Conservation (phyloP, 2,797 vertebrate genomes). For the Sciaenops ocellatus region DNA sequence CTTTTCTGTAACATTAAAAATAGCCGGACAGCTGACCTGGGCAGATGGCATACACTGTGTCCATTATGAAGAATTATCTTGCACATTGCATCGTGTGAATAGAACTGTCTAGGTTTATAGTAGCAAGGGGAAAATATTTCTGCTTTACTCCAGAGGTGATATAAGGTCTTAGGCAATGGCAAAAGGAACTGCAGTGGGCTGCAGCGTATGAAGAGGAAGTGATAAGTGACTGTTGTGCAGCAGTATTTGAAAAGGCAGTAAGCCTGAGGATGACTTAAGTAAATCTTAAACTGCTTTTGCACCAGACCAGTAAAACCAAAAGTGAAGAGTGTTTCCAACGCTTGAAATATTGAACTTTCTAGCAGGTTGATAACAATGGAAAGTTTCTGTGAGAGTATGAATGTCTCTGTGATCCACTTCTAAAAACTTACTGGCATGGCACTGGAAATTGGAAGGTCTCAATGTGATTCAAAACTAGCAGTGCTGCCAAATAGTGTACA, state of each 20-base stretch:
- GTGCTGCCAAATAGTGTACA: conserved; percentile 65
- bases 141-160: conserved; percentile 55
- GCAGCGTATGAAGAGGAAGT: conserved; percentile 40
- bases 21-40: conserved; percentile 65
- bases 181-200: conserved; percentile 55
- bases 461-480: conserved; percentile 52
- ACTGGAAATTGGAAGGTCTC: conserved; percentile 38
- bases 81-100: conserved; percentile 68
- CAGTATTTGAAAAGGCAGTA: conserved; percentile 38
- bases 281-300: conserved; percentile 55
- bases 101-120: conserved; percentile 62
- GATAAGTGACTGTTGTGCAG: conserved; percentile 42
- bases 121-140: conserved; percentile 56
- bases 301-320: conserved; percentile 67
- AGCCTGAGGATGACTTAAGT: conserved; percentile 41
- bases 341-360: conserved; percentile 36
- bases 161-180: conserved; percentile 51
- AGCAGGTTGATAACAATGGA: conserved; percentile 31
- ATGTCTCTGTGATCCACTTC: conserved; percentile 46
- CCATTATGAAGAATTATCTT: conserved; percentile 71
- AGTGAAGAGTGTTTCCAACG: conserved; percentile 25
- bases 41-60: conserved; percentile 84
- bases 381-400: conserved; percentile 36
- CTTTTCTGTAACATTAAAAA: conserved; percentile 66
- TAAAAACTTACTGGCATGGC: conserved; percentile 35